Conservation (phyloP, 2,888 invertebrate genomes). For the Macaria notata region DNA sequence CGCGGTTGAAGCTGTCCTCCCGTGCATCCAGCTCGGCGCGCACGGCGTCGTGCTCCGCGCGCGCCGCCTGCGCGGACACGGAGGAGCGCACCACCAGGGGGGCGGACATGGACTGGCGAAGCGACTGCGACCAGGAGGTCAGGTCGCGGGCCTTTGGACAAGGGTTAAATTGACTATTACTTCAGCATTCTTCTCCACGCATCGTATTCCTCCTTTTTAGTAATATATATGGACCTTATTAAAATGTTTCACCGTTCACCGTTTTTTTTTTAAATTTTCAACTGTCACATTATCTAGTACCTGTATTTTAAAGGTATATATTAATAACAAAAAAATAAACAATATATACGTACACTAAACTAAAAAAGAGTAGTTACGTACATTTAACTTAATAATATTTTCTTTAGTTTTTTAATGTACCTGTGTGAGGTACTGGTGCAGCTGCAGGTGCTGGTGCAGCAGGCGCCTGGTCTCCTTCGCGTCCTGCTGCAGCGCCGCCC, state of each 20-base stretch:
- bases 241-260: too few species aligned
- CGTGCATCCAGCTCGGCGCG: constrained; percentile 88
- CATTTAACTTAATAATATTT: too few species aligned
- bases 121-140: constrained; percentile 92
- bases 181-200: neutral
- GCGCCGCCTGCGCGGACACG: constrained; percentile 88
- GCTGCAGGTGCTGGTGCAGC: constrained; percentile 92
- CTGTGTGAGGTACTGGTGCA: constrained; percentile 92
- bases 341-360: too few species aligned
- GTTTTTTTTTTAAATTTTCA: too few species aligned
- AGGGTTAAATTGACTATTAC: neutral
- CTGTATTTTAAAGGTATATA: too few species aligned
- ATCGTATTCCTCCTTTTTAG: too few species aligned
- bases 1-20: constrained; percentile 86
- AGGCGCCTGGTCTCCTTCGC: constrained; percentile 90
- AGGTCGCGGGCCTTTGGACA: constrained; percentile 88
- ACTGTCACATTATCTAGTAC: too few species aligned
- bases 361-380: too few species aligned
- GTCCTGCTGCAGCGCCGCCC: constrained; percentile 92
- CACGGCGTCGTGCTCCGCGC: constrained; percentile 85
- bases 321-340: too few species aligned
- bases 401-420: constrained; percentile 25
- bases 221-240: too few species aligned
- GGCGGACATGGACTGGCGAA: constrained; percentile 89
- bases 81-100: constrained; percentile 91